Percentiles rank a stretch among this genome's conserved stretches.
These are phyloP conservation scores for Zhuqinia jingwanae DNA, from an alignment of 2,888 invertebrate genomes.

Conservation along the genomic window DNA sequence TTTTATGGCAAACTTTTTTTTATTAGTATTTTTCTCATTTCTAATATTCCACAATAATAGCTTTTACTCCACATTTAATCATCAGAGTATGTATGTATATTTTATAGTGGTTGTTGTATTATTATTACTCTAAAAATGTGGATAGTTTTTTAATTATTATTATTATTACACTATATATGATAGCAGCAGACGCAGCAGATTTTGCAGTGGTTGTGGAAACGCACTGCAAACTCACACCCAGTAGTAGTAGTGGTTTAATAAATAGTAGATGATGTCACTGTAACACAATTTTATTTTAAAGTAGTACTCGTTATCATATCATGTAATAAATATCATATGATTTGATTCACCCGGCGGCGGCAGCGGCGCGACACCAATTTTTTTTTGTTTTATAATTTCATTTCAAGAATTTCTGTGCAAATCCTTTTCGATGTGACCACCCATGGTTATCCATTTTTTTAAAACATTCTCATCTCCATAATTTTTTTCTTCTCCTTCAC, in stretches of 20 bases:
- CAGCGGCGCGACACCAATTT: too few species aligned
- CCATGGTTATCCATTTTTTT: conserved; percentile 18
- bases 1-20: conserved; percentile 65
- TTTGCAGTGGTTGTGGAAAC: too few species aligned
- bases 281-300: neutral
- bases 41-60: conserved; percentile 57
- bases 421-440: conserved; percentile 51
- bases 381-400: conserved; percentile 58
- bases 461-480: neutral
- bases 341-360: too few species aligned
- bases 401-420: conserved; percentile 64
- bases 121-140: conserved; percentile 34
- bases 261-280: conserved; percentile 17
- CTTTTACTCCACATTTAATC: conserved; percentile 63
- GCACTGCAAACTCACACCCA: neutral
- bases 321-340: too few species aligned
- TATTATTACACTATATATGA: too few species aligned
- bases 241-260: conserved; percentile 4
- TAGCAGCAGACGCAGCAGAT: conserved; percentile 26
- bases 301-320: neutral
- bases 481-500: too few species aligned
- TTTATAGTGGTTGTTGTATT: neutral
- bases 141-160: too few species aligned
- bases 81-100: too few species aligned
- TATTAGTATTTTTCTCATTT: conserved; percentile 54